Base-by-base conservation (phyloP, 1,140 invertebrate species). In the Nymphalis io region DNA sequence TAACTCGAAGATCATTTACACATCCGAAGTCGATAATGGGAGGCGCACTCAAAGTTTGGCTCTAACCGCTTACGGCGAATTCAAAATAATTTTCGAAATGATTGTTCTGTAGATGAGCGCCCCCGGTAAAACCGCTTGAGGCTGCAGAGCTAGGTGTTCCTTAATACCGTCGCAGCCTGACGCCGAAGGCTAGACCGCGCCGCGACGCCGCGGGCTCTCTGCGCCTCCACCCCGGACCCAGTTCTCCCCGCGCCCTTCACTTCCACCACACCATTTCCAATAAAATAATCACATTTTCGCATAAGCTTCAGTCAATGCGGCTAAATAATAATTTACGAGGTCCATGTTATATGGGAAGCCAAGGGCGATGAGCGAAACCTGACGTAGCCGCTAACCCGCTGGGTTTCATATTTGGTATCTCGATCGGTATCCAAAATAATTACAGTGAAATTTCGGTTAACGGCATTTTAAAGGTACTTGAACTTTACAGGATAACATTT, bases 31-130 rank as follows among this genome's bases (percentile, higher is more conserved):
- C 21, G 21, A 27, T 21, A 11, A 55, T n/a, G 20, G 51, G 51
- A 51, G 51, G 51, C 13, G 51, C 23, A 27, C 23, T 55, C 13
- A 55, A 55, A 55, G 51, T 55, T 27, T 11, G 62, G 39, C n/a
- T 42, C 18, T 27, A 44, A 61, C 27, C 21, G 82, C 81, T 78
- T 33, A 60, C 69, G 81, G 83, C 78, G 66, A 40, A 79, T 80
- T 81, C 82, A 70, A 80, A 85, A 87, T 87, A 83, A 85, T 87
- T 87, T 83, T 84, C 83, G 72, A 84, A 85, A 84, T 84, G 80
- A 83, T 85, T 87, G 80, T 87, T 84, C 80, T 81, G 80, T 75
- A 78, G 83, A 85, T 82, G 82, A 84, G 71, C 58, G 79, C 83
- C 78, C 67, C 57, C 57, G 69, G 80, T 53, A 42, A 73, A 71